Evolutionary conservation across 1,140 invertebrate species (phyloP).

Genomic region (Oryzaephilus surinamensis): DNA sequence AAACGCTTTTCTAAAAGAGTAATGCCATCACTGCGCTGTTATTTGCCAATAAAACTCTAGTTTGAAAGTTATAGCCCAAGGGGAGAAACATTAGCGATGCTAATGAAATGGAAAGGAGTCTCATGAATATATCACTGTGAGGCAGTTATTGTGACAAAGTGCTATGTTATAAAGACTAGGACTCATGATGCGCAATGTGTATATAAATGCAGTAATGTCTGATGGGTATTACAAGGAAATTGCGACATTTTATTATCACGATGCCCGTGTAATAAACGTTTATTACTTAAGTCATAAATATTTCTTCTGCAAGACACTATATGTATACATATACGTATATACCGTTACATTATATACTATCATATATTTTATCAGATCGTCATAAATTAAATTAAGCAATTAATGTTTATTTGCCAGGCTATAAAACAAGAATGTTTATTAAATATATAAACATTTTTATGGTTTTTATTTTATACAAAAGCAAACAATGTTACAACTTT

Average conservation of each 20-base stretch:
- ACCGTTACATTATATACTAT: too few relatives aligned
- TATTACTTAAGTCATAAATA: background rate
- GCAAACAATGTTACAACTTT: too few relatives aligned
- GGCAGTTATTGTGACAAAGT: slow-evolving; percentile 11
- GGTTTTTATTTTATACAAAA: too few relatives aligned
- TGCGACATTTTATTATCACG: background rate
- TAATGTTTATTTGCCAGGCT: too few relatives aligned
- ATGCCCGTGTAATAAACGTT: background rate
- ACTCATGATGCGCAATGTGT: slow-evolving; percentile 4
- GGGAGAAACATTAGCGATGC: slow-evolving; percentile 19
- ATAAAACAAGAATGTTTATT: too few relatives aligned
- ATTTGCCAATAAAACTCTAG: slow-evolving; percentile 20
- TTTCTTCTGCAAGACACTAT: too few relatives aligned
- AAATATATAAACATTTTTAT: too few relatives aligned
- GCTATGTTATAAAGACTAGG: too few relatives aligned
- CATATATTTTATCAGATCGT: too few relatives aligned
- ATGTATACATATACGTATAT: too few relatives aligned
- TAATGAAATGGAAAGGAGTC: slow-evolving; percentile 20
- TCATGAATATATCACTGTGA: slow-evolving; percentile 18
- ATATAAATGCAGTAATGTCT: background rate
- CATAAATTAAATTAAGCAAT: too few relatives aligned
- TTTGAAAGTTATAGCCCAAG: slow-evolving; percentile 14
- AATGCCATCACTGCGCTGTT: slow-evolving; percentile 15
- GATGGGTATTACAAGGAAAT: background rate
- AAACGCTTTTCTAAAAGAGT: slow-evolving; percentile 11